A percentile compares a stretch with the other conserved stretches of the same genome.
phyloP scores from a whole-genome alignment of 2,888 invertebrate genomes.

The Meliscaeva auricollis region DNA sequence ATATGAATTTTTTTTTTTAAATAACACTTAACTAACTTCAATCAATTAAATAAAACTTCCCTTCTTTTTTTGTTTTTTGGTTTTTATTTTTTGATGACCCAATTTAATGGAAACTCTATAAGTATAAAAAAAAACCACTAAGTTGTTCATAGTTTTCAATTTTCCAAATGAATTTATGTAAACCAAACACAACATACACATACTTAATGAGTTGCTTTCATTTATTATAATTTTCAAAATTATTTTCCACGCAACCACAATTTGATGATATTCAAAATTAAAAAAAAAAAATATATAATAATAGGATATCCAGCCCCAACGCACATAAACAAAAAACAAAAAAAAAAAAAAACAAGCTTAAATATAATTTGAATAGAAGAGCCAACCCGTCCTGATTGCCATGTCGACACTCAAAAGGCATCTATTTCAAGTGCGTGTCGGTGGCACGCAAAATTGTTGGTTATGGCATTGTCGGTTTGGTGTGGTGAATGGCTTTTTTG shows the following conservation, averaged over 20 bases:
- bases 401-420: slow-evolving; percentile 1
- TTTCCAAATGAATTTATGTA: background rate
- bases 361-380: background rate
- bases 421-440: slow-evolving; percentile 33
- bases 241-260: slow-evolving; percentile 5
- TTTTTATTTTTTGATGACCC: background rate
- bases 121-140: background rate
- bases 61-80: background rate
- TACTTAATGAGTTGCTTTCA: slow-evolving; percentile 16
- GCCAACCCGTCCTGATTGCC: background rate
- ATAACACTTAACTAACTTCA: background rate
- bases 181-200: background rate
- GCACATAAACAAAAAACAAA: background rate
- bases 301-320: slow-evolving; percentile 20
- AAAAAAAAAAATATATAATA: slow-evolving; percentile 20
- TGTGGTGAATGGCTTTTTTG: slow-evolving; percentile 40
- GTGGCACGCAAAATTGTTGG: slow-evolving; percentile 22
- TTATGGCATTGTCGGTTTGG: slow-evolving; percentile 10
- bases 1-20: background rate
- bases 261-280: slow-evolving; percentile 35
- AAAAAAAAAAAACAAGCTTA: background rate
- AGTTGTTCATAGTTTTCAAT: background rate
- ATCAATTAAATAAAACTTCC: background rate
- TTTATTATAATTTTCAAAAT: slow-evolving; percentile 4
- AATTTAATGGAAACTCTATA: background rate